Evolutionary conservation across 2,888 invertebrate species (phyloP), one percentile per base, ranked within the genome.

Genomic region (Drosophila cognata): DNA sequence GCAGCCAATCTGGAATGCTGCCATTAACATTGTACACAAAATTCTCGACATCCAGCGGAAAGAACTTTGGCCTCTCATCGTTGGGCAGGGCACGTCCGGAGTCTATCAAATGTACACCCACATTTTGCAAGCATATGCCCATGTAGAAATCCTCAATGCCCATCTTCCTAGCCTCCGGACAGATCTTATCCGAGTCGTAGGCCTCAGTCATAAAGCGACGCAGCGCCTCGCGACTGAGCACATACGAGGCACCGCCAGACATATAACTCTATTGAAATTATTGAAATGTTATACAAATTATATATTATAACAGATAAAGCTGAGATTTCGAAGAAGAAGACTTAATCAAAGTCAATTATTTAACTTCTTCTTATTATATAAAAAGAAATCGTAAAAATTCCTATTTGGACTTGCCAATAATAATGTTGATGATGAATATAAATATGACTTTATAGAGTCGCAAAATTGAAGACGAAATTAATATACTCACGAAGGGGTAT

Each of bases 161-260:
- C 60, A 77, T 84, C 55, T 95, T 95, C 75, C 95, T 95, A 4
- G 87, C 75, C 25, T 72, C 75, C 8, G 90, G 85, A 67, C 93
- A 93, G 33, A 91, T 76, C 1, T 94, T 94, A 6, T 94, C 93
- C 71, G 97, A 94, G 0, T 95, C 95, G 36, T 98, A 92, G 0
- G 95, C 97, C 38, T 95, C 94, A 78, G 95, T 95, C 43, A 98
- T 96, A 91, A 98, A 97, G 76, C 95, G 94, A 58, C 94, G 95
- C 1, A 98, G 90, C 0, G 98, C 97, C 89, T 96, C 96, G 64
- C 95, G 95, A 88, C 98, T 98, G 21, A 99, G 94, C 50, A 99
- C 97, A 93, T 99, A 99, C 0, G 99, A 98, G 59, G 97, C 97
- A 0, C 97, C 97, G 4, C 97, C 98, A 84, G 97, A 97, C 97